phyloP scores from a whole-genome alignment of 2,888 invertebrate species.

The Slavum lentiscoides region DNA sequence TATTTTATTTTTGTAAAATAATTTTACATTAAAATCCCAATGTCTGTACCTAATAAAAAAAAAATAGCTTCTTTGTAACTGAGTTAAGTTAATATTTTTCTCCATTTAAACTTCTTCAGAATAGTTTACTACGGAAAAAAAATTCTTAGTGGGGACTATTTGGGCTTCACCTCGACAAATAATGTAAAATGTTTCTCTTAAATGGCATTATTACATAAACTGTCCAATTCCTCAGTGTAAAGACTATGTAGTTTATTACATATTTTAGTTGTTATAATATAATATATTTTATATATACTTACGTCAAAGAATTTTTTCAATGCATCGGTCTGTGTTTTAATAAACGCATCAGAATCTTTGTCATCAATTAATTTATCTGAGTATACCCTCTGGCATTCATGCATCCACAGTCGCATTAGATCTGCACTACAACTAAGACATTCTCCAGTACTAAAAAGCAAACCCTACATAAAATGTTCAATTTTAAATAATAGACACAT shows the following conservation, averaged over 20 bases:
- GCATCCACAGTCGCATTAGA: slow-evolving; percentile 87
- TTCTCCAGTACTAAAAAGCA: slow-evolving; percentile 87
- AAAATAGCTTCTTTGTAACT: no score
- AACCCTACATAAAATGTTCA: slow-evolving; percentile 67
- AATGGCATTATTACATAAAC: background rate
- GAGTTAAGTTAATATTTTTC: background rate
- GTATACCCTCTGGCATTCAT: slow-evolving; percentile 91
- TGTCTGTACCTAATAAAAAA: no score
- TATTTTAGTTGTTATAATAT: background rate
- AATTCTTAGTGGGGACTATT: no score
- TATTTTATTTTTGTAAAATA: no score
- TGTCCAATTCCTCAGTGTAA: background rate
- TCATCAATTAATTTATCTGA: slow-evolving; percentile 91
- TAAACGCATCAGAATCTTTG: slow-evolving; percentile 87
- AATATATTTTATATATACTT: slow-evolving; percentile 54
- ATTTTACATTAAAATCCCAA: no score
- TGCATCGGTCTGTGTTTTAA: slow-evolving; percentile 85
- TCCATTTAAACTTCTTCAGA: no score
- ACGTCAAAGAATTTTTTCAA: slow-evolving; percentile 91
- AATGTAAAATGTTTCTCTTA: no score
- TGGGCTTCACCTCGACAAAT: no score
- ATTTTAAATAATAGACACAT: background rate
- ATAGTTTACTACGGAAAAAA: no score
- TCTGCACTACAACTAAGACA: slow-evolving; percentile 80
- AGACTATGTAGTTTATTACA: no score